Conservation (phyloP, 2,797 vertebrate species). For the Dendrocincla tyrannina region DNA sequence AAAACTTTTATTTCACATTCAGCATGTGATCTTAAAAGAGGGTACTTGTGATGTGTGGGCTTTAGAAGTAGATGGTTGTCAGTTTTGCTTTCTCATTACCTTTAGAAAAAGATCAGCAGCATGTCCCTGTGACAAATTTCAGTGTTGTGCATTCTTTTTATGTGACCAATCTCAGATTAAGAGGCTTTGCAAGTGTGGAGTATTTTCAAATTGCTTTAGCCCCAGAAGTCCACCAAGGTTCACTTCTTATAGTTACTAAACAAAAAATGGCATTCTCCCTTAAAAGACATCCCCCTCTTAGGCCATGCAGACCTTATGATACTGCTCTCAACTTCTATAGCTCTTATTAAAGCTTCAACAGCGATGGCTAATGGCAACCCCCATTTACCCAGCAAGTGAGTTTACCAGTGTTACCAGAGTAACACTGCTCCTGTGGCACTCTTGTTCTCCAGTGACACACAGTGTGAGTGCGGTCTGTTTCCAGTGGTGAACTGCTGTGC, state of each 20-base stretch:
- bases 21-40: background rate
- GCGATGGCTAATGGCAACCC: background rate
- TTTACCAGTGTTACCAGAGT: background rate
- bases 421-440: background rate
- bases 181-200: background rate
- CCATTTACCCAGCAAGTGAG: background rate
- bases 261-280: background rate
- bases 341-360: background rate
- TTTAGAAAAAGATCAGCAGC: background rate
- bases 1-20: background rate
- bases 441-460: rapidly evolving
- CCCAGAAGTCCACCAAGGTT: rapidly evolving
- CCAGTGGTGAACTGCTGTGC: background rate
- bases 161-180: background rate
- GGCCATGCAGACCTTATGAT: rapidly evolving
- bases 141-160: background rate
- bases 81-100: background rate
- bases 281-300: background rate
- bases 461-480: background rate
- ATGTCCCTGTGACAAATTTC: background rate
- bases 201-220: background rate
- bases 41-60: background rate
- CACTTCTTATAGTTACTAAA: background rate
- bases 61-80: background rate
- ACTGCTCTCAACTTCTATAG: rapidly evolving